phyloP scores from a whole-genome alignment of 1,140 invertebrate species.

The Sycophaga agraensis region DNA sequence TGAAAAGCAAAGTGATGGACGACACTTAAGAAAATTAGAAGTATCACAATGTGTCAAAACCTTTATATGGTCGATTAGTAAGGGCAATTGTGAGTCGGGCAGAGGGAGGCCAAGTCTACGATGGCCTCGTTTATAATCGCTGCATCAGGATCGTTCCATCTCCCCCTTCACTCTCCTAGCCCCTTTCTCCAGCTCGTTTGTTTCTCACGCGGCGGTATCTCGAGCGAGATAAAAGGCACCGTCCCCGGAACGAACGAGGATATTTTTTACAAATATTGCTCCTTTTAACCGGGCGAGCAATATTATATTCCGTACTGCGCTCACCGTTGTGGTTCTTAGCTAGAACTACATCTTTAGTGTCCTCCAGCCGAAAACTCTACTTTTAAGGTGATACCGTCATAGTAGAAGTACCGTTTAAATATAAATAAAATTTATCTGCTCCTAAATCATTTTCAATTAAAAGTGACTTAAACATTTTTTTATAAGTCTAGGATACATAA shows the following conservation, averaged over 20 bases:
- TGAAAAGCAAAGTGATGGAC: too few species aligned
- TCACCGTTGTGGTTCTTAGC: too few species aligned
- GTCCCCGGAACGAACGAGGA: background rate
- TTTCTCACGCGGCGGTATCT: background rate
- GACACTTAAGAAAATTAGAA: slow-evolving; percentile 23
- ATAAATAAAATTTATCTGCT: too few species aligned
- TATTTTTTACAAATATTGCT: background rate
- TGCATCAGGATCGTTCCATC: background rate
- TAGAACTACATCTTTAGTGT: too few species aligned
- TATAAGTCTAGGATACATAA: too few species aligned
- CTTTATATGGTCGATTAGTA: slow-evolving; percentile 23
- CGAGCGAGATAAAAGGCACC: background rate
- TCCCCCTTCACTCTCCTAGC: background rate
- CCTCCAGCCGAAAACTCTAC: too few species aligned
- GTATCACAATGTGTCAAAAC: background rate
- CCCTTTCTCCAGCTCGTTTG: background rate
- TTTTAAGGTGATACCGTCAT: too few species aligned
- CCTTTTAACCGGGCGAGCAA: too few species aligned
- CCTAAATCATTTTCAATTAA: too few species aligned
- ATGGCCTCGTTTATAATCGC: slow-evolving; percentile 10
- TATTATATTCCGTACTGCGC: too few species aligned
- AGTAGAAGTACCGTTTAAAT: too few species aligned
- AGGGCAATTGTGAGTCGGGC: background rate
- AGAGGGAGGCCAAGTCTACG: background rate
- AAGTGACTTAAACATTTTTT: too few species aligned